Conservation (phyloP, 64 coral and sea anemone species). For the Stylophora pistillata region DNA sequence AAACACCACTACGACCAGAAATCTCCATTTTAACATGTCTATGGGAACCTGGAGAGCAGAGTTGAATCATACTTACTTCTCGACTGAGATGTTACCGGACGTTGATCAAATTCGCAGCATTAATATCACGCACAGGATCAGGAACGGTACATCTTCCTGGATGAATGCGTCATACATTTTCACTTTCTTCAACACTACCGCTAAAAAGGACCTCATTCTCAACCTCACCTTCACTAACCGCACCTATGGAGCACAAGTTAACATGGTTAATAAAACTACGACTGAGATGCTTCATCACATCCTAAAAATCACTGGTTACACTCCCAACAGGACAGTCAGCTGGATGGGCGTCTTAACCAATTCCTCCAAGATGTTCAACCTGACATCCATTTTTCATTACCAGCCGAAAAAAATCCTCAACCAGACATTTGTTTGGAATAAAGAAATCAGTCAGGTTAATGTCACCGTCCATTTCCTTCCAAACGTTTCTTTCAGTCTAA, state of each 20-base stretch:
- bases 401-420: constrained; percentile 49
- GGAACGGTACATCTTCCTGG: constrained; percentile 39
- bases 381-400: constrained; percentile 56
- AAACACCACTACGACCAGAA: constrained; percentile 47
- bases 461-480: constrained; percentile 59
- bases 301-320: constrained; percentile 38
- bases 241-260: constrained; percentile 57
- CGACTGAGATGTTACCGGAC: neutral
- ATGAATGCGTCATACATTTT: constrained; percentile 56
- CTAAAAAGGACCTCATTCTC: constrained; percentile 55
- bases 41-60: constrained; percentile 71
- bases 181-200: constrained; percentile 59
- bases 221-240: constrained; percentile 58
- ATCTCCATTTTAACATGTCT: constrained; percentile 42
- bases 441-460: constrained; percentile 38
- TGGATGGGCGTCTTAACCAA: constrained; percentile 67
- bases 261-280: constrained; percentile 39
- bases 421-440: constrained; percentile 48
- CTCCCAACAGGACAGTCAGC: constrained; percentile 51
- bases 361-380: constrained; percentile 52
- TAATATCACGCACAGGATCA: constrained; percentile 57
- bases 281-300: constrained; percentile 33
- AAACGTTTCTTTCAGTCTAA: constrained; percentile 50
- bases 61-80: constrained; percentile 74
- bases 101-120: constrained; percentile 52